phyloP scores from a whole-genome alignment of 2,113 vertebrate species.

The Machaerirhynchus nigripectus region DNA sequence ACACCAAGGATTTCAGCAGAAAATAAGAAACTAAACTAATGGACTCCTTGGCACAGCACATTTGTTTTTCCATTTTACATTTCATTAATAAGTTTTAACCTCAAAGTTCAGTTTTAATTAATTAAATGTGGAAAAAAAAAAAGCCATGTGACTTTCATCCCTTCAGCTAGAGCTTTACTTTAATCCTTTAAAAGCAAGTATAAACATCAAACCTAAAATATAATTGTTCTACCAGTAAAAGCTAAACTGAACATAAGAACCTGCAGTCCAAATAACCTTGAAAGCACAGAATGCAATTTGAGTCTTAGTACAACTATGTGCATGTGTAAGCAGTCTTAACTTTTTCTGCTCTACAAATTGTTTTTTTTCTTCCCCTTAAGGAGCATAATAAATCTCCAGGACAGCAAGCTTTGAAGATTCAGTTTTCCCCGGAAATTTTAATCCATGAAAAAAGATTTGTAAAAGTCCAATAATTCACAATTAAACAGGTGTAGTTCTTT shows the following conservation, averaged over 20 bases:
- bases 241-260: background rate
- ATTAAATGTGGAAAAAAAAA: background rate
- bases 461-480: background rate
- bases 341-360: background rate
- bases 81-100: background rate
- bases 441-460: background rate
- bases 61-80: constrained; percentile 11
- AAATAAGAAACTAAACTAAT: background rate
- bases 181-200: constrained; percentile 33
- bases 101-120: constrained; percentile 27
- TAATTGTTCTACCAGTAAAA: constrained; percentile 19
- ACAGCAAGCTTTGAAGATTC: background rate
- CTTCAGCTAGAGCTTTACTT: background rate
- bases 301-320: background rate
- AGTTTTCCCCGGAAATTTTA: background rate
- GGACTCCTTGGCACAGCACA: background rate
- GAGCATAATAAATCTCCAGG: background rate
- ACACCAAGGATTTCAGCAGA: background rate
- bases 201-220: constrained; percentile 2
- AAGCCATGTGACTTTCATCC: background rate
- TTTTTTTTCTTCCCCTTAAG: background rate
- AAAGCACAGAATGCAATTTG: background rate
- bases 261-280: background rate
- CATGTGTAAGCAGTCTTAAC: background rate
- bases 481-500: background rate